These are phyloP conservation scores for Poeciliopsis presidionis DNA, from an alignment of 2,797 vertebrate genomes.

Conservation along the genomic window DNA sequence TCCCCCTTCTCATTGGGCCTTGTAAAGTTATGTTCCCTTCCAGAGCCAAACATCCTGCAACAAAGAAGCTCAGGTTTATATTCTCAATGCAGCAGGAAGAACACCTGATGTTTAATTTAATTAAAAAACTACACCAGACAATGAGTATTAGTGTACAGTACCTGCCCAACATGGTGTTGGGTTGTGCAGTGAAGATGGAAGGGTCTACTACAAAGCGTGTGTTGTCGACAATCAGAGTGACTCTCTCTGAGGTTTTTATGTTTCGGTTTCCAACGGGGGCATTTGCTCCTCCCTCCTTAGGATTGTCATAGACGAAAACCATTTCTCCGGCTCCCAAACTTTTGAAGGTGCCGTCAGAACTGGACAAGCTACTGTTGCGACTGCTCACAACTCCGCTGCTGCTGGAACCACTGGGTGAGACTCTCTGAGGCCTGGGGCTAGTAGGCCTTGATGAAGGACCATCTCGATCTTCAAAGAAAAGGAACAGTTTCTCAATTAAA, in stretches of 20 bases:
- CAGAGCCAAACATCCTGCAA: slow-evolving; percentile 98
- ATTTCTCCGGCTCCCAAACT: slow-evolving; percentile 86
- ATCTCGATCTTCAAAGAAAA: slow-evolving; percentile 81
- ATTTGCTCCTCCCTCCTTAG: slow-evolving; percentile 85
- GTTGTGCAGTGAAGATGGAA: slow-evolving; percentile 96
- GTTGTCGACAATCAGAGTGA: slow-evolving; percentile 97
- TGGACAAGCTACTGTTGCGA: slow-evolving; percentile 94
- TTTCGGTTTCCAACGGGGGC: slow-evolving; percentile 78
- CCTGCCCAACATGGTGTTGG: slow-evolving; percentile 99
- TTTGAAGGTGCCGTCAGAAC: slow-evolving; percentile 92
- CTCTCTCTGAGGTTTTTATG: slow-evolving; percentile 89
- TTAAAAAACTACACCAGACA: background rate
- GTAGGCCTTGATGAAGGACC: slow-evolving; percentile 89
- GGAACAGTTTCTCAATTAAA: background rate
- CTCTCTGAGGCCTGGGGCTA: slow-evolving; percentile 94
- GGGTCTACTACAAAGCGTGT: slow-evolving; percentile 98
- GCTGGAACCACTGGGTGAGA: slow-evolving; percentile 91
- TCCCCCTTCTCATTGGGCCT: slow-evolving; percentile 98
- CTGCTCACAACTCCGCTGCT: slow-evolving; percentile 91
- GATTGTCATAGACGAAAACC: slow-evolving; percentile 95
- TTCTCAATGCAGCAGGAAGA: background rate
- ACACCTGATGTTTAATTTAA: background rate
- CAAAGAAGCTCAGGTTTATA: slow-evolving; percentile 20
- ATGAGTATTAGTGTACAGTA: slow-evolving; percentile 49
- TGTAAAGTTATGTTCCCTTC: slow-evolving; percentile 98